Percentiles rank a stretch among this genome's conserved stretches.
These are phyloP conservation scores for Xiphorhynchus elegans DNA, from an alignment of 2,113 vertebrate species.

Conservation along the genomic window DNA sequence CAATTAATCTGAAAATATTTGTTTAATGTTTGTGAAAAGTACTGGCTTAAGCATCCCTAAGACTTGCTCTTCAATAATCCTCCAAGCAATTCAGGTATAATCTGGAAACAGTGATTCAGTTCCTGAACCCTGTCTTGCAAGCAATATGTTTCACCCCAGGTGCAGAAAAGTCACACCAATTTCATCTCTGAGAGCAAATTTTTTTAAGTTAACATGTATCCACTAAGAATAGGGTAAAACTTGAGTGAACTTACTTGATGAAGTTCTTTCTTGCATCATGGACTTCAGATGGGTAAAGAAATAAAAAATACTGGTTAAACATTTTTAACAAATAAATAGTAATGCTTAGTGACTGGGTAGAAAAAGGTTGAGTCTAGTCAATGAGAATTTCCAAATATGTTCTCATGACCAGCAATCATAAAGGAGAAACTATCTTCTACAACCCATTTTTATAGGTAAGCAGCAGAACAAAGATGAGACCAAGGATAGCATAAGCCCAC, in stretches of 20 bases:
- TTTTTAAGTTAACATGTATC: background rate
- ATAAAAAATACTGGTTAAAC: background rate
- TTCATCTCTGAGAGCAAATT: background rate
- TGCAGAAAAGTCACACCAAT: background rate
- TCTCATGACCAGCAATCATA: background rate
- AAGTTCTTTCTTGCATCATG: background rate
- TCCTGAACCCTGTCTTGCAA: background rate
- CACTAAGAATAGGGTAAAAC: background rate
- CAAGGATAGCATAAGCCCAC: background rate
- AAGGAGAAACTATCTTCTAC: background rate
- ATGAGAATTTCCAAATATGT: background rate
- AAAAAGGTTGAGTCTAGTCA: background rate
- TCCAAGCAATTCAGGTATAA: background rate
- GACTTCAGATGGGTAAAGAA: background rate
- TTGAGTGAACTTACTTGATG: background rate
- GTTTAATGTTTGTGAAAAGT: background rate
- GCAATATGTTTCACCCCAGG: background rate
- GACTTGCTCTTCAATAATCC: background rate
- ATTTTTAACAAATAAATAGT: background rate
- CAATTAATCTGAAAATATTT: background rate
- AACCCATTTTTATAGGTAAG: background rate
- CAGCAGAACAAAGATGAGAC: background rate
- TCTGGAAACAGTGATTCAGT: background rate
- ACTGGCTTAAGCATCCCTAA: background rate
- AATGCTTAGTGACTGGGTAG: background rate